These are phyloP conservation scores for Amorpha juglandis DNA, from an alignment of 2,888 invertebrate genomes.

Conservation along the genomic window DNA sequence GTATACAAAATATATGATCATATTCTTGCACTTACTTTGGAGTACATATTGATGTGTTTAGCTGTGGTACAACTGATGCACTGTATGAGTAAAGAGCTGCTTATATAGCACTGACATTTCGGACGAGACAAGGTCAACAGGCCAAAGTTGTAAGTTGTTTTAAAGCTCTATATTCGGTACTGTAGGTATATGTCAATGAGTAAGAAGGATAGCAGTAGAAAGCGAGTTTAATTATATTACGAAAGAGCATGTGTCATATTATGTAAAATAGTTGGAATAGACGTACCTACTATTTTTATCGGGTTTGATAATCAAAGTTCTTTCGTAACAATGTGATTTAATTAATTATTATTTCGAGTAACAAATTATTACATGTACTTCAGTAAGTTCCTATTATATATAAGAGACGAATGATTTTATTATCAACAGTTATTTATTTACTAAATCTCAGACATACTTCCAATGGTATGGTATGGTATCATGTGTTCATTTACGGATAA, in stretches of 20 bases:
- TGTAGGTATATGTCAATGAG: constrained; percentile 17
- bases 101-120: constrained; percentile 63
- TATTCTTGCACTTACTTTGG: constrained; percentile 68
- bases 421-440: no score
- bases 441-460: no score
- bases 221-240: constrained; percentile 9
- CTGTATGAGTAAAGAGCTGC: constrained; percentile 46
- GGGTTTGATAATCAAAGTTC: not conserved
- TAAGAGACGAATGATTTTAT: no score
- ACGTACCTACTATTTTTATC: not conserved
- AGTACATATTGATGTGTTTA: constrained; percentile 64
- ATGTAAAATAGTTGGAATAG: constrained; percentile 12
- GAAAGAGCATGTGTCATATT: constrained; percentile 13
- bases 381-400: no score
- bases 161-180: constrained; percentile 23
- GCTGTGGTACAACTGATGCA: constrained; percentile 60
- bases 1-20: not conserved
- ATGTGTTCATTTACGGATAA: no score
- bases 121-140: constrained; percentile 65
- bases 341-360: not conserved
- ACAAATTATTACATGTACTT: no score
- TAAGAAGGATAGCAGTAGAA: constrained; percentile 23
- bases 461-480: no score
- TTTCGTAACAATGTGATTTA: not conserved
- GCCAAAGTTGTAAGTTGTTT: constrained; percentile 45